A percentile compares a stretch with the other conserved stretches of the same genome.
These are phyloP conservation scores for Osmoderma eremita DNA, from an alignment of 2,888 invertebrate genomes.

Conservation along the genomic window DNA sequence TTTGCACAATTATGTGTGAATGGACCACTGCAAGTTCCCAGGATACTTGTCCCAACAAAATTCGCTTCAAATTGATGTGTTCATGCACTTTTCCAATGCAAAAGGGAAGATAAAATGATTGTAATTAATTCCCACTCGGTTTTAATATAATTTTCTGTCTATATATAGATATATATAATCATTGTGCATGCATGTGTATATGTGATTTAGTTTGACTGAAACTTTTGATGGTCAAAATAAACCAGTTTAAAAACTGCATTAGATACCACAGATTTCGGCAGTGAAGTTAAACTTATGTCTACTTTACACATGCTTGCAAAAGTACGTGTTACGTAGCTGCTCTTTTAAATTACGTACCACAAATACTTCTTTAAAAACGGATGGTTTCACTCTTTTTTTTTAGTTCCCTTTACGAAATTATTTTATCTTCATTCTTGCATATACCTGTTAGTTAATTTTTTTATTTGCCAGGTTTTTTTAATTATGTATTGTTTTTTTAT, in stretches of 20 bases:
- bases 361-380: background rate
- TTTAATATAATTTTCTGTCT: conserved; percentile 20
- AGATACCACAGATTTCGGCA: too few species aligned
- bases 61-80: conserved; percentile 59
- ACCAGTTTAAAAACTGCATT: too few species aligned
- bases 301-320: background rate
- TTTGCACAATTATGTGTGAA: conserved; percentile 82
- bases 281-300: background rate
- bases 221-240: too few species aligned
- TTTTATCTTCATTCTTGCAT: conserved; percentile 39
- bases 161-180: conserved; percentile 8
- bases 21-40: conserved; percentile 63
- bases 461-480: conserved; percentile 38
- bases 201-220: conserved; percentile 10
- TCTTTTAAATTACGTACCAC: conserved; percentile 3
- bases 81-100: conserved; percentile 38
- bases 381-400: conserved; percentile 9
- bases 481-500: conserved; percentile 40
- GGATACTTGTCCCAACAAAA: conserved; percentile 60
- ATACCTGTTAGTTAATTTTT: conserved; percentile 30
- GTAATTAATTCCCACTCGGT: conserved; percentile 7
- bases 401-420: conserved; percentile 16
- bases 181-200: background rate
- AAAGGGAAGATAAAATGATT: conserved; percentile 37
- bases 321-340: background rate